Evolutionary conservation across 2,797 vertebrate species (phyloP).

Genomic region (Octomys mimax): DNA sequence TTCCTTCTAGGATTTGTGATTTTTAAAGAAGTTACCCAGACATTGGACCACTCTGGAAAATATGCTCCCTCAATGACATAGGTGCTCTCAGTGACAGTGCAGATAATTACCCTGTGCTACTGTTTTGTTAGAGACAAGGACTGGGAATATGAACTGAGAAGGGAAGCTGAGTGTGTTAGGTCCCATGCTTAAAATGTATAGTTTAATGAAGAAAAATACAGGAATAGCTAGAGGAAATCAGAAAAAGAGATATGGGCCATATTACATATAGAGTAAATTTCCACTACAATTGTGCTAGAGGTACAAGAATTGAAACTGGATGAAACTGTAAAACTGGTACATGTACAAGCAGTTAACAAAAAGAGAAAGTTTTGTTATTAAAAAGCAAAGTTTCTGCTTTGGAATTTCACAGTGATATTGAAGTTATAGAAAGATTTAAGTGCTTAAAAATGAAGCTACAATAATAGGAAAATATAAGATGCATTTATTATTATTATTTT

Average conservation of each 20-base stretch:
- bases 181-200: neutral
- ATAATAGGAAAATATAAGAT: neutral
- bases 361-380: slow-evolving; percentile 51
- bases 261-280: neutral
- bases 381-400: neutral
- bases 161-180: neutral
- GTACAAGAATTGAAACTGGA: slow-evolving; percentile 3
- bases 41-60: slow-evolving; percentile 29
- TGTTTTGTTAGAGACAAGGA: neutral
- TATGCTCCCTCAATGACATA: neutral
- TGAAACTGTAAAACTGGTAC: slow-evolving; percentile 28
- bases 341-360: slow-evolving; percentile 57
- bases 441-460: slow-evolving; percentile 27
- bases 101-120: slow-evolving; percentile 2
- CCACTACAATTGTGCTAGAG: neutral
- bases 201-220: slow-evolving; percentile 8
- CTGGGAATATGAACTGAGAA: neutral
- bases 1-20: neutral
- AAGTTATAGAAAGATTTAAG: slow-evolving; percentile 30
- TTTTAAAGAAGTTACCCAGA: slow-evolving; percentile 6
- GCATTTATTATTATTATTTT: neutral
- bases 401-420: slow-evolving; percentile 31
- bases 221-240: slow-evolving; percentile 22
- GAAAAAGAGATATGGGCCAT: neutral
- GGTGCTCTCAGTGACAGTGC: neutral